Conservation (phyloP, 2,113 vertebrate genomes). For the Sorex araneus region DNA sequence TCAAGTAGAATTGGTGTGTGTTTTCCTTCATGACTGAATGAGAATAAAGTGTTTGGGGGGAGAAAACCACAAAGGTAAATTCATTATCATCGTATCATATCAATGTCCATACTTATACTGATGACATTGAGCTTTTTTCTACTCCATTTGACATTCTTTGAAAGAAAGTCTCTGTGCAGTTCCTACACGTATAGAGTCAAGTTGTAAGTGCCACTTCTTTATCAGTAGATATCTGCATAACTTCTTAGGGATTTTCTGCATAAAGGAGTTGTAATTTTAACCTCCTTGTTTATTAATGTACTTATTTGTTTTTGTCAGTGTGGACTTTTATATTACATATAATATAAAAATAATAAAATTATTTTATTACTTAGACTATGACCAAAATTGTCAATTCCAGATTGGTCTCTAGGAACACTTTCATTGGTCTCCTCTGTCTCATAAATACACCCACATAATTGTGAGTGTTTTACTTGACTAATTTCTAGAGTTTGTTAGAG, state of each 20-base stretch:
- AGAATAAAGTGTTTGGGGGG: neutral
- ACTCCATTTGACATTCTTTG: neutral
- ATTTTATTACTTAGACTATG: neutral
- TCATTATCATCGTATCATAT: neutral
- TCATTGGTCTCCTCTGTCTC: rapidly evolving
- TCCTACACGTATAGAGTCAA: neutral
- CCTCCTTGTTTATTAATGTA: neutral
- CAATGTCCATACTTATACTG: no score
- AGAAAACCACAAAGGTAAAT: neutral
- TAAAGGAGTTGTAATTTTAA: neutral
- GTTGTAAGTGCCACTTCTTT: rapidly evolving
- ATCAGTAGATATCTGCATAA: neutral
- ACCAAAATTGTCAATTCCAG: no score
- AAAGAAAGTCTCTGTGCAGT: neutral
- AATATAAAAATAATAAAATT: neutral
- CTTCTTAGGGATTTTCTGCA: neutral
- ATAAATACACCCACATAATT: no score
- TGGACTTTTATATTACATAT: neutral
- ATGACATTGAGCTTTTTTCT: neutral
- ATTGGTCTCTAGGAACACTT: neutral
- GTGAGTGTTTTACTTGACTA: neutral
- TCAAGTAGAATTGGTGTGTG: neutral
- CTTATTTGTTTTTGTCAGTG: neutral
- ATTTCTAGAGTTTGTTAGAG: neutral
- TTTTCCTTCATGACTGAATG: neutral